Evolutionary conservation across 2,113 vertebrate species (phyloP), one percentile per base, ranked within the genome.

Genomic region (Ptyas mucosa): DNA sequence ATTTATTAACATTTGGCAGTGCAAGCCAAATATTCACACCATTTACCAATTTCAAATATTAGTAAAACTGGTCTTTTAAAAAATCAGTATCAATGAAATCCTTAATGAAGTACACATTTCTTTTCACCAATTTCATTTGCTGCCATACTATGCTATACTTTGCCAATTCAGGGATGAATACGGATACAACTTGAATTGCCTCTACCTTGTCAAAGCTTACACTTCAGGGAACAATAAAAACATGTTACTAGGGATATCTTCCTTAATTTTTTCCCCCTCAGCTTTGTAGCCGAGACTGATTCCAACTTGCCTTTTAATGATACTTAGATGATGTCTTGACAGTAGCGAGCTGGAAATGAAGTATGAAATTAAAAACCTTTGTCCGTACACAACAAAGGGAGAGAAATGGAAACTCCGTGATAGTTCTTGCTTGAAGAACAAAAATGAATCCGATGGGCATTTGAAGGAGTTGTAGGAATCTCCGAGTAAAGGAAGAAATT

Each of bases 301-400:
- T 91, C 1, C 12, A 90, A 89, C 89, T 43, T 29, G 58, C 49
- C 88, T 3, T 21, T 87, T 95, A 46, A 61, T n/a, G 43, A 81
- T 26, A 61, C 85, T 85, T 85, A 85, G 94, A 58, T 61, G n/a
- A 8, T 0, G 0, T n/a, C 57, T 12, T 49, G 92, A 91, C 58
- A 34, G 43, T 89, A 91, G n/a, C 26, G 57, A 94, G 75, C 24
- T 95, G 87, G 55, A 94, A 88, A 85, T 69, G 24, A 90, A 93
- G 81, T 94, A 93, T 55, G 91, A 94, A 97, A 93, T 92, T 88
- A 94, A 90, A 94, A 96, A 93, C 57, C 91, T 85, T 61, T 93
- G 3, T 64, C 94, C 46, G 6, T 34, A 29, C 34, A 92, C 2
- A 87, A 57, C 29, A 85, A 58, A 85, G 8, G 51, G 11, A 69